These are phyloP conservation scores for Platyura marginata DNA, from an alignment of 1,140 invertebrate genomes.

Conservation along the genomic window DNA sequence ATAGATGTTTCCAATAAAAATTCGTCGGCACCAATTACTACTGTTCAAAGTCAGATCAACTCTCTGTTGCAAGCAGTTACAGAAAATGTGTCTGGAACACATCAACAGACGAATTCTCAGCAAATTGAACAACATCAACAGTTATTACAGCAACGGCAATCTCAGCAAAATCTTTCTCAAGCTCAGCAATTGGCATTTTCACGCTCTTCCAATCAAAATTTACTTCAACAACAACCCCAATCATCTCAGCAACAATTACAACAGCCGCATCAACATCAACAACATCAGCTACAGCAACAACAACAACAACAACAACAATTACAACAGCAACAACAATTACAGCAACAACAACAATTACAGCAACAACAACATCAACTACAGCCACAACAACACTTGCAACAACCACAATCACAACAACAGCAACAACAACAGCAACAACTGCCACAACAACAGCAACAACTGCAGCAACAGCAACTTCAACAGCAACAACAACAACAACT, in stretches of 20 bases:
- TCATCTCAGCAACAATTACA: constrained; percentile 3
- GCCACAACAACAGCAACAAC: too few relatives aligned
- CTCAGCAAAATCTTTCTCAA: constrained; percentile 1
- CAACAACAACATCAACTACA: constrained; percentile 26
- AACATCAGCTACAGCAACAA: constrained; percentile 10
- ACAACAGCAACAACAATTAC: constrained; percentile 4
- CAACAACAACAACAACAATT: constrained; percentile 12
- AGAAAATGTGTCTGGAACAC: neutral
- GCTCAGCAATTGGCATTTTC: constrained; percentile 7
- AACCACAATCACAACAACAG: constrained; percentile 13
- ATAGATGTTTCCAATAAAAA: constrained; percentile 5
- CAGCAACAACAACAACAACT: constrained; percentile 7
- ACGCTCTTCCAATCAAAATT: too few relatives aligned
- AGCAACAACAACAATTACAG: constrained; percentile 14
- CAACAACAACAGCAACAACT: neutral
- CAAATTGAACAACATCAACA: neutral
- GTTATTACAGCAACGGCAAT: constrained; percentile 6
- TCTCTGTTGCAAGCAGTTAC: neutral
- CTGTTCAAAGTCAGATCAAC: neutral
- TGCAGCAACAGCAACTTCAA: constrained; percentile 2
- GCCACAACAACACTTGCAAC: constrained; percentile 13
- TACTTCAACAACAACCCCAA: too few relatives aligned
- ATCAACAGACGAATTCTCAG: neutral
- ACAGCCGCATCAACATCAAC: too few relatives aligned
- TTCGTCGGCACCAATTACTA: constrained; percentile 12